Conservation (phyloP, 2,113 vertebrate genomes). For the human region GRCh38 chr3:42513501-42514000, state of each 20-base stretch:
- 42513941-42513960: not conserved
- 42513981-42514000: not conserved
- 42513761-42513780: slow-evolving; percentile 37
- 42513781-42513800: not conserved
- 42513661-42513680: too few species aligned
- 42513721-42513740: not conserved
- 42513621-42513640: not conserved
- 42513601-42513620: not conserved
- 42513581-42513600: not conserved
- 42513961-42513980: not conserved
- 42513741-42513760: slow-evolving; percentile 33
- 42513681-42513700: not conserved
- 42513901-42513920: accelerated
- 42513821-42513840: slow-evolving; percentile 54
- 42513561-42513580: not conserved
- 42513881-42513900: not conserved
- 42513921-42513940: too few species aligned
- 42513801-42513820: slow-evolving; percentile 57
- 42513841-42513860: slow-evolving; percentile 67
- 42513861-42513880: not conserved
- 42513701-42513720: not conserved
- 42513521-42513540: not conserved
- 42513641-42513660: not conserved
- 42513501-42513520: not conserved
- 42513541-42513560: not conserved